Evolutionary conservation across 37 sponge, comb jelly and placozoan species (phyloP).

Genomic region (Aplysina aerophoba): DNA sequence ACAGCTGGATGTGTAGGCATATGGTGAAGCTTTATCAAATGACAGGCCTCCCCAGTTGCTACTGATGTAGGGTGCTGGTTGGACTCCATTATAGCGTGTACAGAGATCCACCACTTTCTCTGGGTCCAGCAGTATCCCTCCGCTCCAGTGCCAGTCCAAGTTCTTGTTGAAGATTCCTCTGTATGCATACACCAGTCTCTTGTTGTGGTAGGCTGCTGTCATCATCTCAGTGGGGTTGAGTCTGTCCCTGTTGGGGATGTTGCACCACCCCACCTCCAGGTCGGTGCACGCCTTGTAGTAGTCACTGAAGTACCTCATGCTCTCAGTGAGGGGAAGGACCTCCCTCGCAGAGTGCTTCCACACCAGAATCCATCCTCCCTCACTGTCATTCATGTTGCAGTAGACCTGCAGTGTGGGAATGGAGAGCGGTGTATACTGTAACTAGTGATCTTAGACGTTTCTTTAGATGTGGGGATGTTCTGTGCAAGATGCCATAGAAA

Average conservation of each 20-base stretch:
- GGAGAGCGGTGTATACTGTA: no score
- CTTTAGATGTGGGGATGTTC: no score
- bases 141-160: not conserved
- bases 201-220: constrained; percentile 34
- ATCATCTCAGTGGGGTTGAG: constrained; percentile 31
- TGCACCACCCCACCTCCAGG: constrained; percentile 32
- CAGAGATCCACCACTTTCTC: constrained; percentile 10
- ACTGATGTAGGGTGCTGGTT: not conserved
- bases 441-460: no score
- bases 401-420: not conserved
- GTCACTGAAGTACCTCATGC: constrained; percentile 30
- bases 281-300: constrained; percentile 15
- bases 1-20: not conserved
- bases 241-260: constrained; percentile 11
- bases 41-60: not conserved
- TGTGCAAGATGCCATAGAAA: no score
- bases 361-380: constrained; percentile 17
- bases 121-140: constrained; percentile 28
- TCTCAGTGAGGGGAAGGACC: constrained; percentile 19
- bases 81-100: not conserved
- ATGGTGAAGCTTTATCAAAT: constrained; percentile 23
- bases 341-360: constrained; percentile 28
- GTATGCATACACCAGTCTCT: constrained; percentile 26
- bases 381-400: constrained; percentile 14
- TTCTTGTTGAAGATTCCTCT: constrained; percentile 12